These are phyloP conservation scores for Gadus macrocephalus DNA, from an alignment of 2,113 vertebrate species.

Conservation along the genomic window DNA sequence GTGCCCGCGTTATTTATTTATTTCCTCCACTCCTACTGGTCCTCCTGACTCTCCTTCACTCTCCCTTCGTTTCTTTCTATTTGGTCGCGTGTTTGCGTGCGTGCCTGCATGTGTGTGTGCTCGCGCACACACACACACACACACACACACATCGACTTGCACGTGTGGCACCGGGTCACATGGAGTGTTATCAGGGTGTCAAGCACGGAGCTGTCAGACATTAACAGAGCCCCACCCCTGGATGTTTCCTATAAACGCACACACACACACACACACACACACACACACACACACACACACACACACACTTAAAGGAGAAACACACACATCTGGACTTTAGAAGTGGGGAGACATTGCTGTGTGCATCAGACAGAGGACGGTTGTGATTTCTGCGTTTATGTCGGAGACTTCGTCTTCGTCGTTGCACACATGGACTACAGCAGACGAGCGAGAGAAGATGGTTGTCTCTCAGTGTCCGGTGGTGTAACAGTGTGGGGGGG, in stretches of 20 bases:
- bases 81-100: not conserved
- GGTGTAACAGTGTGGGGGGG: too few species aligned
- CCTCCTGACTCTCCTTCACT: conserved; percentile 51
- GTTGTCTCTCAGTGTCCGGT: too few species aligned
- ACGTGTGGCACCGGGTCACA: conserved; percentile 32
- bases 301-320: not conserved
- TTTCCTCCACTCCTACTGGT: conserved; percentile 39
- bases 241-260: not conserved
- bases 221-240: conserved; percentile 45
- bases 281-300: not conserved
- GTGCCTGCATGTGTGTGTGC: conserved; percentile 13
- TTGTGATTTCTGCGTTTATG: too few species aligned
- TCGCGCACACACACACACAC: too few species aligned
- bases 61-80: conserved; percentile 47
- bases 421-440: too few species aligned
- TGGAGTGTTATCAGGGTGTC: conserved; percentile 61
- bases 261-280: not conserved
- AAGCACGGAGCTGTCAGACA: conserved; percentile 62
- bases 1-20: not conserved
- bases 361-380: too few species aligned
- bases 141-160: not conserved
- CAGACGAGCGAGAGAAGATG: too few species aligned
- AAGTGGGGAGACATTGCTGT: too few species aligned
- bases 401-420: too few species aligned
- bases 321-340: too few species aligned